Conservation (phyloP, 2,888 invertebrate species). For the Lepidochrysops patricia region DNA sequence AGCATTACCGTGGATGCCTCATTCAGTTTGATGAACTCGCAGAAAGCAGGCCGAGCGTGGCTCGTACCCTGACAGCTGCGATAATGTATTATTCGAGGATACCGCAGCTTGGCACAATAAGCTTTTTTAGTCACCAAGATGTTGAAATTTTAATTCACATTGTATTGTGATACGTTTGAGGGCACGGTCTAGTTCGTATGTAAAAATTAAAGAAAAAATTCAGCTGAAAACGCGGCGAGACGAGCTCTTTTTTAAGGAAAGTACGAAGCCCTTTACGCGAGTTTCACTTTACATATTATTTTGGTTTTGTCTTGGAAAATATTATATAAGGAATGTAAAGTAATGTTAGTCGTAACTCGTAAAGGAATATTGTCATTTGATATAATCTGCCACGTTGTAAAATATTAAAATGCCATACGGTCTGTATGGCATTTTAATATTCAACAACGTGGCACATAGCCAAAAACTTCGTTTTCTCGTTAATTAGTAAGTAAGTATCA, state of each 20-base stretch:
- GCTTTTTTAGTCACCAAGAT: background rate
- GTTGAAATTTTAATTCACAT: constrained; percentile 10
- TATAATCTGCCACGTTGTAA: too few relatives aligned
- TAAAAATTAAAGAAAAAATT: background rate
- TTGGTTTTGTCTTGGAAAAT: background rate
- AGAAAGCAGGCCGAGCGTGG: constrained; percentile 18
- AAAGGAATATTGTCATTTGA: too few relatives aligned
- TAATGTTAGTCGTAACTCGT: too few relatives aligned
- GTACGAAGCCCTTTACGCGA: background rate
- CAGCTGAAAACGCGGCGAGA: background rate
- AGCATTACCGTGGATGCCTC: constrained; percentile 23
- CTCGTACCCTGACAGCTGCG: constrained; percentile 11
- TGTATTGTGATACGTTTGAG: background rate
- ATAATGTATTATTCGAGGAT: background rate
- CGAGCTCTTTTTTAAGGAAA: background rate
- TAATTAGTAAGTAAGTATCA: too few relatives aligned
- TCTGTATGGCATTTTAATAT: too few relatives aligned
- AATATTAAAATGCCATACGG: too few relatives aligned
- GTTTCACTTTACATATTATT: background rate
- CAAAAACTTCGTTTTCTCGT: too few relatives aligned
- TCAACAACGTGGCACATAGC: too few relatives aligned
- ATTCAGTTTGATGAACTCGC: constrained; percentile 23
- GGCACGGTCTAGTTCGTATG: background rate
- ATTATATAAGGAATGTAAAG: background rate
- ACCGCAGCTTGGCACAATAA: background rate